phyloP scores from a whole-genome alignment of 2,797 vertebrate genomes.

The Euthynnus affinis region DNA sequence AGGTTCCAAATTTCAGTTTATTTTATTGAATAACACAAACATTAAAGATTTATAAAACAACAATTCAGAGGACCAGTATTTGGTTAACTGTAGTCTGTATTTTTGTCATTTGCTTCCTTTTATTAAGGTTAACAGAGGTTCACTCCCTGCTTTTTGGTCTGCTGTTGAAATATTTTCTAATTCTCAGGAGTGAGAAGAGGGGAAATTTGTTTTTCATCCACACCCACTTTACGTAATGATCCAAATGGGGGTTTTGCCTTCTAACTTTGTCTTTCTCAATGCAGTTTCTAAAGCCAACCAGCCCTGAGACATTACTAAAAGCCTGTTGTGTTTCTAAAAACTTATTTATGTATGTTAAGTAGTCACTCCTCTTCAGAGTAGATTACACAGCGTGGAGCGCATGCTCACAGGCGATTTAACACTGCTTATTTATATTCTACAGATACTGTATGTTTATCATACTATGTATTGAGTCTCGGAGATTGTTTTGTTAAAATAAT shows the following conservation, averaged over 20 bases:
- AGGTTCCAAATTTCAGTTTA: slow-evolving; percentile 6
- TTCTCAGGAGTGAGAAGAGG: slow-evolving; percentile 41
- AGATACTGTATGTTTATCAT: background rate
- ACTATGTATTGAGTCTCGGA: slow-evolving; percentile 21
- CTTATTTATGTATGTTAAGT: slow-evolving; percentile 8
- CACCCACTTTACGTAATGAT: slow-evolving; percentile 58
- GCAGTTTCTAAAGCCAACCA: slow-evolving; percentile 3
- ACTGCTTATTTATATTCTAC: slow-evolving; percentile 20
- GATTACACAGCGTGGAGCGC: slow-evolving; percentile 23
- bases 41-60: slow-evolving; percentile 14
- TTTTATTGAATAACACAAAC: slow-evolving; percentile 42
- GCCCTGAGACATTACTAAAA: slow-evolving; percentile 29
- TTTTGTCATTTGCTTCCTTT: slow-evolving; percentile 1
- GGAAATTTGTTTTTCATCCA: slow-evolving; percentile 56
- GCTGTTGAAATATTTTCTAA: slow-evolving; percentile 29
- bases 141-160: slow-evolving; percentile 24
- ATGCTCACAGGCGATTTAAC: slow-evolving; percentile 21
- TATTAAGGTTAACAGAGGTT: slow-evolving; percentile 20
- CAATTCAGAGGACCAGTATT: background rate
- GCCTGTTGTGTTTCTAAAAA: slow-evolving; percentile 12
- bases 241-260: slow-evolving; percentile 21
- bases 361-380: background rate
- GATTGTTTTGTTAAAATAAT: slow-evolving; percentile 42
- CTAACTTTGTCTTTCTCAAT: slow-evolving; percentile 10
- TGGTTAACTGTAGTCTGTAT: background rate